Base-by-base conservation (phyloP, 1,140 invertebrate genomes). In the Anadara kagoshimensis region DNA sequence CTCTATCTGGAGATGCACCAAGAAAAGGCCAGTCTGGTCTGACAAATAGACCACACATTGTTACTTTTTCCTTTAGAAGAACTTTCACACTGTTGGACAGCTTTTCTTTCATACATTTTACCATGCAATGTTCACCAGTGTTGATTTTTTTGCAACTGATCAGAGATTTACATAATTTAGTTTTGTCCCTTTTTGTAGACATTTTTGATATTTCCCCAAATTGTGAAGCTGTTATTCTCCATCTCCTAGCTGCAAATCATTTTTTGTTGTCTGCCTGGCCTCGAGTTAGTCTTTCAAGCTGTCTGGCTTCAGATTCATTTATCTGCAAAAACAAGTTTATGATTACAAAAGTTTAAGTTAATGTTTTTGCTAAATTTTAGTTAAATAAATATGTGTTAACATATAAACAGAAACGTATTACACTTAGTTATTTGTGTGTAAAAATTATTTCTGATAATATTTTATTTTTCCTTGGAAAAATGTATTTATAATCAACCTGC, bases 161-260 rank as follows among this genome's bases (percentile, higher is more conserved):
- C n/a, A 59, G n/a, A 29, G n/a, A 24, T 22, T 43, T 11, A 53
- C 66, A 68, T 7, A 68, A 24, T 47, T 68, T 58, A 3, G 14
- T 8, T 29, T 45, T 68, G 24, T 68, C 47, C 5, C 66, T 68
- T n/a, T 26, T 43, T 3, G 18, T 5, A 24, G 66, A 57, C 36
- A 58, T 58, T 20, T 26, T 58, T 12, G 22, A 11, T 18, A 68
- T 58, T 7, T 68, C 54, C n/a, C 53, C 66, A 58, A 57, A 68
- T 18, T 43, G 24, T 29, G 67, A 69, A 7, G 67, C 67, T 8
- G 67, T 61, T 10, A 69, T n/a, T 20, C 67, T n/a, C 67, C 67
- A 69, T 36, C 41, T 49, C n/a, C 67, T 57, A 10, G 26, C 11
- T 10, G 20, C 41, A 20, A 68, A 69, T 57, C 67, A 67, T 11